Percentiles rank a stretch among this genome's conserved stretches.
These are phyloP conservation scores for Mycalesis mineus DNA, from an alignment of 2,888 invertebrate genomes.

Conservation along the genomic window DNA sequence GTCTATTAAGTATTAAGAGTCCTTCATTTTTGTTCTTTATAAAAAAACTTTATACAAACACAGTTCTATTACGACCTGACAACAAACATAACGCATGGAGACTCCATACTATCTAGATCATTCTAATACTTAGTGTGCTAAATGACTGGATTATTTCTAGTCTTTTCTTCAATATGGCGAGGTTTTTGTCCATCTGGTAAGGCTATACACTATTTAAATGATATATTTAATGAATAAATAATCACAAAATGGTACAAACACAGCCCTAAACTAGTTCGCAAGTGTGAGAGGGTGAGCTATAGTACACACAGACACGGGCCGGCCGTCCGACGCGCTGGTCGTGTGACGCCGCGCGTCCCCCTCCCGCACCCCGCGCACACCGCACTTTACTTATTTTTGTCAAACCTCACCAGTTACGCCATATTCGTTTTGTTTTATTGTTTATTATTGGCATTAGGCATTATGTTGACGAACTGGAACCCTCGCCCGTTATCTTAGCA, in stretches of 20 bases:
- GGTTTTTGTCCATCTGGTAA: too few relatives aligned
- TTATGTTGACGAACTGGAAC: constrained; percentile 22
- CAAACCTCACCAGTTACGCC: constrained; percentile 51
- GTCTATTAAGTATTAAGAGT: too few relatives aligned
- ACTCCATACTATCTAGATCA: too few relatives aligned
- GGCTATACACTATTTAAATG: not conserved
- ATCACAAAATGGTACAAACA: constrained; percentile 21
- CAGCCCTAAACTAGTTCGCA: constrained; percentile 53
- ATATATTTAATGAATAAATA: constrained; percentile 26
- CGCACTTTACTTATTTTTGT: constrained; percentile 52
- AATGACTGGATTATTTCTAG: too few relatives aligned
- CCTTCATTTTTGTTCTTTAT: too few relatives aligned
- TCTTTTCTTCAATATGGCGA: too few relatives aligned
- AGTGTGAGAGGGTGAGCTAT: constrained; percentile 69
- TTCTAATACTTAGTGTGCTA: too few relatives aligned
- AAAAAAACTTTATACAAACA: too few relatives aligned
- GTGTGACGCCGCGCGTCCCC: constrained; percentile 42
- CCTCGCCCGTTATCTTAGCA: not conserved
- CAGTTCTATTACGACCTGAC: too few relatives aligned
- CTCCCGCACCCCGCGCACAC: constrained; percentile 48
- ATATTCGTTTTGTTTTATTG: constrained; percentile 52
- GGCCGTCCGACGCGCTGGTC: constrained; percentile 57
- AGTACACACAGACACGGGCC: constrained; percentile 58
- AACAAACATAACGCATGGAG: too few relatives aligned
- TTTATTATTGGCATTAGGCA: constrained; percentile 29